phyloP scores from a whole-genome alignment of 1,140 invertebrate genomes.

The Drosophila sulfurigaster region DNA sequence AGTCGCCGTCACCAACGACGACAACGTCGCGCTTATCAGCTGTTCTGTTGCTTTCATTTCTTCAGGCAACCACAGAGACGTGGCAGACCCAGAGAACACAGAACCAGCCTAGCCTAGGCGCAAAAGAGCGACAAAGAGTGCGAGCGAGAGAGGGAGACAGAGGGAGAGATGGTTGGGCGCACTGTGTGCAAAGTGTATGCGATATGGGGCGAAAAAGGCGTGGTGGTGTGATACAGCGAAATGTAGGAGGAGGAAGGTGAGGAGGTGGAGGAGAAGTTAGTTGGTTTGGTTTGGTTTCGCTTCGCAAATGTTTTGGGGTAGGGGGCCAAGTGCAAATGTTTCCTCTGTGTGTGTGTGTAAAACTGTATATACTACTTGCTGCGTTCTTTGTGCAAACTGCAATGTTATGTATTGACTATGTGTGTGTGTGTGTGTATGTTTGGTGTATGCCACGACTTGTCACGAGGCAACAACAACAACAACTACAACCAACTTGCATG shows the following conservation, averaged over 20 bases:
- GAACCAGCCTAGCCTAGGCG: conserved; percentile 20
- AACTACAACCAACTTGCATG: conserved; percentile 18
- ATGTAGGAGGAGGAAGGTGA: background rate
- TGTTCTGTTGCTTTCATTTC: conserved; percentile 47
- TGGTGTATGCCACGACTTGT: conserved; percentile 38
- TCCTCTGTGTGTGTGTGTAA: background rate
- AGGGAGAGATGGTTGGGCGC: conserved; percentile 1
- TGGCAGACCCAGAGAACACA: conserved; percentile 37
- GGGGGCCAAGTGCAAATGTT: conserved; percentile 27
- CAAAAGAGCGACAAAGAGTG: conserved; percentile 7
- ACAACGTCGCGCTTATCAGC: conserved; percentile 34
- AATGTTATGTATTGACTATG: conserved; percentile 31
- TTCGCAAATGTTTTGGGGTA: conserved; percentile 6
- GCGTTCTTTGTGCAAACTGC: conserved; percentile 24
- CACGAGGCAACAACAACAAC: conserved; percentile 25
- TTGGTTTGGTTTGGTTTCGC: conserved; percentile 16
- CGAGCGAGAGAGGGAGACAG: background rate
- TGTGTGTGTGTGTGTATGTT: conserved; percentile 1
- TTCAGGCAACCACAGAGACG: conserved; percentile 43
- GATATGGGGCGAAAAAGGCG: conserved; percentile 20
- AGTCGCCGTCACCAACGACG: background rate
- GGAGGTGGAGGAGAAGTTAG: background rate
- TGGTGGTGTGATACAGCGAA: conserved; percentile 7
- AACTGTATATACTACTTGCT: conserved; percentile 16
- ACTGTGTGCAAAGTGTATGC: conserved; percentile 15